A percentile compares a stretch with the other conserved stretches of the same genome.
These are phyloP conservation scores for Centropristis striata DNA, from an alignment of 2,113 vertebrate species.

Conservation along the genomic window DNA sequence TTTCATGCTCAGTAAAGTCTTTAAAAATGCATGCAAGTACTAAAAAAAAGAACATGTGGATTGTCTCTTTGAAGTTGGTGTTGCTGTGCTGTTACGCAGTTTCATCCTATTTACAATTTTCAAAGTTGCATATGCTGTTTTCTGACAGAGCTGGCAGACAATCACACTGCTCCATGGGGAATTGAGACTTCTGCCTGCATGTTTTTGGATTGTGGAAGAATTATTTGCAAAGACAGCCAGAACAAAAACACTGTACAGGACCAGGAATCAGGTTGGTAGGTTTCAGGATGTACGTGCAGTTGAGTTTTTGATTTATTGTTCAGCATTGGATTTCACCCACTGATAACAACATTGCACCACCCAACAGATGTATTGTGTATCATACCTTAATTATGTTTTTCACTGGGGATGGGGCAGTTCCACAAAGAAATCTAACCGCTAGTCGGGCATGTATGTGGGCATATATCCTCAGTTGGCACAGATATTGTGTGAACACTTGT, in stretches of 20 bases:
- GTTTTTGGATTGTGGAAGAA: background rate
- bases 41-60: background rate
- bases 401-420: no score
- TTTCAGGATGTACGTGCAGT: background rate
- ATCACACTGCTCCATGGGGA: background rate
- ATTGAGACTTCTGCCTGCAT: background rate
- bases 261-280: background rate
- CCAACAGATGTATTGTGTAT: background rate
- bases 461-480: no score
- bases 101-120: conserved; percentile 39
- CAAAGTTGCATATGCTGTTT: background rate
- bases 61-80: conserved; percentile 20
- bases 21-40: conserved; percentile 28
- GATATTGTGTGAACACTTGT: no score
- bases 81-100: conserved; percentile 2
- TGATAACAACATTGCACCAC: background rate
- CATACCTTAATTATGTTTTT: no score
- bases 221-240: background rate
- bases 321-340: background rate
- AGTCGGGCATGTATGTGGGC: no score
- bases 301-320: background rate
- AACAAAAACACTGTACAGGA: background rate
- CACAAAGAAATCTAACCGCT: no score
- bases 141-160: conserved; percentile 11
- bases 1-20: conserved; percentile 8